Base-by-base conservation (phyloP, 2,888 invertebrate species). In the Cheilosia vernalis region DNA sequence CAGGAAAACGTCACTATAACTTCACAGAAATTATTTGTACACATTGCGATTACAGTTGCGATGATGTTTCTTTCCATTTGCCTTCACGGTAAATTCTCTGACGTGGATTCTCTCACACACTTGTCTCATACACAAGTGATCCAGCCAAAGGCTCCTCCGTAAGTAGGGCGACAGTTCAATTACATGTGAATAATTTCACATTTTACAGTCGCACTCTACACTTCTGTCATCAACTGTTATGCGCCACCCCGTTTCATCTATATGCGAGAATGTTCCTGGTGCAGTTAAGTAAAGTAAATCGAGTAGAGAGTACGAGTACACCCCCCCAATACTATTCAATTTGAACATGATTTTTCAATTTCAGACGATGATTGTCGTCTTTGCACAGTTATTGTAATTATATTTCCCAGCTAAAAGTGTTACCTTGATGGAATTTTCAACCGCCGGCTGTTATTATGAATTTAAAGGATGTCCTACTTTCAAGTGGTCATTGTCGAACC, bases 311-410 rank as follows among this genome's bases (percentile, higher is more conserved):
- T 30, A 42, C 49, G n/a, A n/a, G n/a, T n/a, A n/a, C n/a, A n/a
- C 5, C 58, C 51, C 42, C 9, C 33, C 7, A 33, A 33, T 15
- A 6, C 17, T 24, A 64, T 51, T 7, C 30, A 30, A 19, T 60
- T 80, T 60, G 64, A 66, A 80, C 66, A 66, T 53, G 79, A 53
- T 66, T 72, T 72, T 72, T 64, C 58, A 79, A 72, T 79, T 60
- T 60, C 33, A 49, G 27, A 58, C 6, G 51, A n/a, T 64, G 24
- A 53, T 49, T 21, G 13, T 15, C 15, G 5, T 21, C 24, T 7
- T 17, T 5, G 27, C 5, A 63, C 37, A 58, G 63, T 42, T 40
- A 40, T 55, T 49, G 56, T 10, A 4, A 37, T n/a, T 2, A 64
- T 49, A 15, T 70, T 49, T 33, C 27, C 9, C 56, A 17, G n/a